phyloP scores from a whole-genome alignment of 2,113 vertebrate species.

The Caracal caracal region DNA sequence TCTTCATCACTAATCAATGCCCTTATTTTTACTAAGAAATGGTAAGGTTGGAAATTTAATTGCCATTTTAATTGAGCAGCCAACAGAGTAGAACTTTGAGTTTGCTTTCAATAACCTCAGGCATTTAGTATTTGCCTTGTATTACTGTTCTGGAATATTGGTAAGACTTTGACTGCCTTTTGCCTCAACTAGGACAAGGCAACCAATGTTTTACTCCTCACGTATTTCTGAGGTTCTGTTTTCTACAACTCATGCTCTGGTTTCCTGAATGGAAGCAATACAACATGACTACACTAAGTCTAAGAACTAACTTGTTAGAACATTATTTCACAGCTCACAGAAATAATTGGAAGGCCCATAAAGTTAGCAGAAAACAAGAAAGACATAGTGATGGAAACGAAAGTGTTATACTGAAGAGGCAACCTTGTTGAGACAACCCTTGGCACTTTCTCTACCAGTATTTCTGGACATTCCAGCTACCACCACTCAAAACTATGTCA shows the following conservation, averaged over 20 bases:
- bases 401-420: not conserved
- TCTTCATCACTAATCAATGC: not conserved
- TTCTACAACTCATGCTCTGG: not conserved
- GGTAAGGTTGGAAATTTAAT: not conserved
- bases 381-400: not conserved
- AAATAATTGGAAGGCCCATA: not conserved
- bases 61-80: not conserved
- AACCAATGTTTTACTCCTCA: not conserved
- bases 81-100: not conserved
- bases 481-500: not conserved
- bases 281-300: not conserved
- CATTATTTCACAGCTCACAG: not conserved
- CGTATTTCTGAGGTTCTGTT: not conserved
- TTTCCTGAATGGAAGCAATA: not conserved
- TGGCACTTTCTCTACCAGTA: accelerated
- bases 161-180: not conserved
- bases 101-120: not conserved
- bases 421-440: accelerated
- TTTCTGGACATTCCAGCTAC: not conserved
- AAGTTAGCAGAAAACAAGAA: not conserved
- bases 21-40: not conserved
- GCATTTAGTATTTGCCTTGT: not conserved
- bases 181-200: not conserved
- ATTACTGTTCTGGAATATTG: not conserved
- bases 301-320: not conserved